Evolutionary conservation across 1,140 invertebrate genomes (phyloP), one percentile per base, ranked within the genome.

Genomic region (Xylocopa sonorina): DNA sequence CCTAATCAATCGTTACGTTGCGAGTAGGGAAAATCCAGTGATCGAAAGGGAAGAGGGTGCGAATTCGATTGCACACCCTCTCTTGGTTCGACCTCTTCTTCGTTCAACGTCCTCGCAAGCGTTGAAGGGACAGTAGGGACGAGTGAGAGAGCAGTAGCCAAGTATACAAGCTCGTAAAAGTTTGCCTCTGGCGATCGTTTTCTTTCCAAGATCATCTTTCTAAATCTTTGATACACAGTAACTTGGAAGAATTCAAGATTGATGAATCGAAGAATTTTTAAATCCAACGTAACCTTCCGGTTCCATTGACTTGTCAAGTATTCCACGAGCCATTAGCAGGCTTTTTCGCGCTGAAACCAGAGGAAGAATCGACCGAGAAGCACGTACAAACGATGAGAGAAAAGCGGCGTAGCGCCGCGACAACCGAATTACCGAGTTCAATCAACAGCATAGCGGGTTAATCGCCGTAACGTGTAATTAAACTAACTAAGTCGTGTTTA

Each of bases 391-490:
- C 18, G 14, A 41, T 0, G 4, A 41, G 16, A 21, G 0, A n/a
- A 10, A n/a, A 43, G 53, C 51, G 51, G 34, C 46, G 6, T 0
- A 43, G 63, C 64, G 53, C 53, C 74, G 63, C 51, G 24, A 67
- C 43, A 58, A 77, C 66, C 64, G 75, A 77, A 77, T 77, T 71
- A 77, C 43, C 75, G 24, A 69, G 24, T 69, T 69, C 55, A 69
- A 69, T 67, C 75, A 16, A 77, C 75, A 69, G 43, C 66, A 58
- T 69, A 77, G 53, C 53, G 75, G n/a, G 29, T 58, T 77, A 71
- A 68, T 66, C 60, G 34, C 60, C 73, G 51, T 77, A 77, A 53
- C 43, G 41, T 68, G 63, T 77, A 77, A 60, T 58, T 69, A 76
- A 76, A 46, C 48, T 62, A 73, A 43, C n/a, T 48, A 72, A 58